These are phyloP conservation scores for Neolamprologus devosi DNA, from an alignment of 2,113 vertebrate genomes.

Conservation along the genomic window DNA sequence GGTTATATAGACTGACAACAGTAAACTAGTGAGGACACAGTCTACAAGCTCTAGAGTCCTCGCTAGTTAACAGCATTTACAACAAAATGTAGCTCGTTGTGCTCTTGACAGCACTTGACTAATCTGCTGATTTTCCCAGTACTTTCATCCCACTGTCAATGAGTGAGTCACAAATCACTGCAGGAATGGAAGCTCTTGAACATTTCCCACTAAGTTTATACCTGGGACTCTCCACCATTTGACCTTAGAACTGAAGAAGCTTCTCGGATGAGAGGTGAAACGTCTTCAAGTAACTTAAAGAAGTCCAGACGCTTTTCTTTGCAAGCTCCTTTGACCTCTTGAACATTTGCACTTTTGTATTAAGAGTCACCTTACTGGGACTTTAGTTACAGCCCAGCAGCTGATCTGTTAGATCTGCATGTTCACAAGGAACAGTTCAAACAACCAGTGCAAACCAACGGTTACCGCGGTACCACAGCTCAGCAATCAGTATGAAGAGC, in stretches of 20 bases:
- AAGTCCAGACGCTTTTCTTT: no score
- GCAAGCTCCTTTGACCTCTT: not conserved
- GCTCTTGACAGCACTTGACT: not conserved
- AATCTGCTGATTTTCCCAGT: not conserved
- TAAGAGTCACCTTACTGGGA: not conserved
- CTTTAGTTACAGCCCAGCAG: not conserved
- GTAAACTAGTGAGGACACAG: not conserved
- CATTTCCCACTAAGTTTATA: no score
- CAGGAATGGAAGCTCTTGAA: not conserved
- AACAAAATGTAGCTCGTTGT: not conserved
- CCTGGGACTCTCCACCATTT: no score
- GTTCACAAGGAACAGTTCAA: not conserved
- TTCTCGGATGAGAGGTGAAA: no score
- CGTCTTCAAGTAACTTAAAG: no score
- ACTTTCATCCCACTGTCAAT: not conserved
- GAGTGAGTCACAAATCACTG: not conserved
- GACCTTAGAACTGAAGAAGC: no score
- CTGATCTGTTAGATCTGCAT: not conserved
- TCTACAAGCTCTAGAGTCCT: accelerated
- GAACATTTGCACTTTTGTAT: not conserved
- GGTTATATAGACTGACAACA: not conserved
- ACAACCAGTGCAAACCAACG: not conserved
- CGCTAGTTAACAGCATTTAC: not conserved
- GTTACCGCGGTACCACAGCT: not conserved
- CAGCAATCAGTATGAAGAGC: not conserved